Evolutionary conservation across 2,113 vertebrate species (phyloP), one percentile per base, ranked within the genome.

Genomic region (Cavia porcellus): DNA sequence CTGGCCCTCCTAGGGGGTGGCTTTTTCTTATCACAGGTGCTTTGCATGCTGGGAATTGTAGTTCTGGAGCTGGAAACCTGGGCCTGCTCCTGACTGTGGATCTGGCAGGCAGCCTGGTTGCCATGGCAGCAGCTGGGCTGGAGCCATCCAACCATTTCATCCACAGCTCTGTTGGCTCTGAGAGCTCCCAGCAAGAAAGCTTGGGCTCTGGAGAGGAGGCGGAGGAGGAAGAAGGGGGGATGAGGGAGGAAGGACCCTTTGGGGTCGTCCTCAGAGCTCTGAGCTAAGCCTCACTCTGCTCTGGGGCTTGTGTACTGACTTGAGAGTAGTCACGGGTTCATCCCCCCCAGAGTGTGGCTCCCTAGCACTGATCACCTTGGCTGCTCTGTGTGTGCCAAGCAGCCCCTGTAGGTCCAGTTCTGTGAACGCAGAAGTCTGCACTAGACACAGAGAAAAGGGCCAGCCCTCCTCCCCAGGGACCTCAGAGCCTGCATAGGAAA

Each of bases 131-230:
- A 96, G 95, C 89, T 97, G 97, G 96, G 97, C 92, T 97, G 89
- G 95, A 98, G 98, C 98, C 97, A 98, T 91, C 35, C 94, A 98
- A 97, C 98, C 98, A 96, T 98, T 97, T 97, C 97, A 98, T 97
- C 97, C 94, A 96, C 94, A 96, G 96, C 91, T 98, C 97, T 95
- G 86, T 91, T 81, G 84, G 97, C 95, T 97, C 96, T 89, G 96
- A 97, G 92, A 97, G 97, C 95, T 97, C 90, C 88, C 92, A 97
- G 97, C 93, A 97, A 98, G 97, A 96, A 98, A 97, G 92, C 96
- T 72, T n/a, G 82, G 94, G 95, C 96, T 98, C 96, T 87, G 68
- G 97, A 95, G 97, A 98, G 85, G 86, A 95, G 92, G 92, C 17
- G 77, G 79, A 86, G 52, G 80, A 83, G 74, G n/a, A 15, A 88